Base-by-base conservation (phyloP, 2,797 vertebrate species). In the Takifugu rubripes region DNA sequence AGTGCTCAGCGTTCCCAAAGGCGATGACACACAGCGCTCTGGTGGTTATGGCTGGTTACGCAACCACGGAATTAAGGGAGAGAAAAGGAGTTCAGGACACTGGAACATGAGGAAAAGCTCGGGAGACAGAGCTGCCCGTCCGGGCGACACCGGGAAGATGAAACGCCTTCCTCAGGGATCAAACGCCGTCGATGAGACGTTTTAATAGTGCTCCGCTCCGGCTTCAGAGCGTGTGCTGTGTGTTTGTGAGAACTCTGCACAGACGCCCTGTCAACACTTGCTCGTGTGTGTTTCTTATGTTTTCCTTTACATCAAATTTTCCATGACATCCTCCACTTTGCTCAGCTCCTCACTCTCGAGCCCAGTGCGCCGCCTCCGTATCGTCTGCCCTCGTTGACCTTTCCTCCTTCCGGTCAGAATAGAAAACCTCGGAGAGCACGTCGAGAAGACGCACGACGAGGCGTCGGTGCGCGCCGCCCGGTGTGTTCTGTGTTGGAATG, bases 1-100 rank as follows among this genome's bases (percentile, higher is more conserved):
- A 72, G 58, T 55, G 67, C 68, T 79, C 52, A 62, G 74, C 68
- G 44, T 75, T 69, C 53, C 64, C 56, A 65, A 72, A 50, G 70
- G 68, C 63, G 74, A 72, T 70, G 75, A 81, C 74, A 62, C 55
- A 56, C 59, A 54, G 46, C 54, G 21, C 27, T 40, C 0, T 54
- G 44, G 62, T 70, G 70, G 64, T 64, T 75, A 59, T 61, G 70
- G 68, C 60, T 47, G 17, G 57, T 73, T 70, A 64, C 71, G 45
- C 54, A 66, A 66, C 36, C 54, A 76, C 4, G 4, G 36, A 14
- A 36, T 11, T 12, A 36, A 12, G 1, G 10, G 6, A 7, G 33
- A 8, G 33, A 36, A 11, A 40, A 40, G 27, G 7, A 29, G 55
- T 16, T 29, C 25, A 49, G n/a, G 24, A 73, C 52, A 52, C 66